Conservation (phyloP, 2,113 vertebrate species). For the Poeciliopsis retropinna region DNA sequence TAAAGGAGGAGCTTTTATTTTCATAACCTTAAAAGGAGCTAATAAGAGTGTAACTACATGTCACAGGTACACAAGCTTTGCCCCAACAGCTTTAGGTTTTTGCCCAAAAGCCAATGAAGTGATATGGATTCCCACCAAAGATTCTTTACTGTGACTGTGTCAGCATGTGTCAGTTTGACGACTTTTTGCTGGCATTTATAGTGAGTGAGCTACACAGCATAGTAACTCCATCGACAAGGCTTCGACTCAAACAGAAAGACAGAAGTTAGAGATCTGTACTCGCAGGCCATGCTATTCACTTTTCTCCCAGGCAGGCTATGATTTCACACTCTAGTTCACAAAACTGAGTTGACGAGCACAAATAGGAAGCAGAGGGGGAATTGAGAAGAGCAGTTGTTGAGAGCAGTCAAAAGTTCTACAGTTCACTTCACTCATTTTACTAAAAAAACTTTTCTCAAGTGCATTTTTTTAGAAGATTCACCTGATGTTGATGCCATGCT, state of each 20-base stretch:
- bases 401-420: constrained; percentile 7
- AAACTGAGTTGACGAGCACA: constrained; percentile 5
- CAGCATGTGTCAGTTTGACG: constrained; percentile 12
- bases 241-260: constrained; percentile 8
- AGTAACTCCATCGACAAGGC: constrained; percentile 5
- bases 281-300: constrained; percentile 9
- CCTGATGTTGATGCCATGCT: constrained; percentile 99
- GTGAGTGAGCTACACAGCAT: constrained; percentile 15
- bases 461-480: constrained; percentile 57
- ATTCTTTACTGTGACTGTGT: constrained; percentile 12
- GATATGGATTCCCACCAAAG: neutral
- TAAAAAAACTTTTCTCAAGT: neutral
- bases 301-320: constrained; percentile 26
- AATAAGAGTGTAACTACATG: neutral
- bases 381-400: neutral
- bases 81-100: neutral
- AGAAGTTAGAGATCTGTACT: constrained; percentile 27
- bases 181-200: constrained; percentile 28
- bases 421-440: neutral
- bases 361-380: neutral
- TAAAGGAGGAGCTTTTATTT: neutral
- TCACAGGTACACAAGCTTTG: neutral
- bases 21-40: neutral
- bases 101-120: constrained; percentile 3
- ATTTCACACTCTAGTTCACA: constrained; percentile 65